These are phyloP conservation scores for Epirrhoe tristata DNA, from an alignment of 2,888 invertebrate species.

Conservation along the genomic window DNA sequence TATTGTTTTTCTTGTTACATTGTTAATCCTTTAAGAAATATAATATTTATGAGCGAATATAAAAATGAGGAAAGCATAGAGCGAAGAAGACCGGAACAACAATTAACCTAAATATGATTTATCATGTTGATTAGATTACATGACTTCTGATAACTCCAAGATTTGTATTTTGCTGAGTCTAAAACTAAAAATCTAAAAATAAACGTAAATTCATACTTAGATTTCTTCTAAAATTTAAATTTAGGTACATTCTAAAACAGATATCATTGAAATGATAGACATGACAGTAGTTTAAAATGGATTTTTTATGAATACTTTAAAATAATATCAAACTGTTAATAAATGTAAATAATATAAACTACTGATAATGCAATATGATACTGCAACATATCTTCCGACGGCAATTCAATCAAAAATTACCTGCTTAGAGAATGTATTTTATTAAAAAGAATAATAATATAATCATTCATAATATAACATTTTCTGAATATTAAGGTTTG, in stretches of 20 bases:
- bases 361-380: conserved; percentile 16
- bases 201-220: not conserved
- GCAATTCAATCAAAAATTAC: conserved; percentile 28
- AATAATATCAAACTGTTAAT: not conserved
- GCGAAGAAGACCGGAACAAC: not conserved
- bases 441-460: conserved; percentile 24
- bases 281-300: no score
- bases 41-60: conserved; percentile 42
- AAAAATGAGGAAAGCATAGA: conserved; percentile 2
- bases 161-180: conserved; percentile 21
- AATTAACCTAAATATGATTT: conserved; percentile 30
- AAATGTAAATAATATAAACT: conserved; percentile 27
- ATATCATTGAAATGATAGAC: not conserved
- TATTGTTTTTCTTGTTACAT: conserved; percentile 72
- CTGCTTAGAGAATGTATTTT: conserved; percentile 38
- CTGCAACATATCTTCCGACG: conserved; percentile 35
- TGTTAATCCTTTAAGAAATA: conserved; percentile 59
- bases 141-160: conserved; percentile 7
- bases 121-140: conserved; percentile 25
- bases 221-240: not conserved
- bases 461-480: conserved; percentile 24
- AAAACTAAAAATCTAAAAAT: not conserved
- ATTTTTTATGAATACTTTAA: not conserved
- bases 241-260: no score
- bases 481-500: no score